phyloP scores from a whole-genome alignment of 2,888 invertebrate genomes.

The Dromius quadrimaculatus region DNA sequence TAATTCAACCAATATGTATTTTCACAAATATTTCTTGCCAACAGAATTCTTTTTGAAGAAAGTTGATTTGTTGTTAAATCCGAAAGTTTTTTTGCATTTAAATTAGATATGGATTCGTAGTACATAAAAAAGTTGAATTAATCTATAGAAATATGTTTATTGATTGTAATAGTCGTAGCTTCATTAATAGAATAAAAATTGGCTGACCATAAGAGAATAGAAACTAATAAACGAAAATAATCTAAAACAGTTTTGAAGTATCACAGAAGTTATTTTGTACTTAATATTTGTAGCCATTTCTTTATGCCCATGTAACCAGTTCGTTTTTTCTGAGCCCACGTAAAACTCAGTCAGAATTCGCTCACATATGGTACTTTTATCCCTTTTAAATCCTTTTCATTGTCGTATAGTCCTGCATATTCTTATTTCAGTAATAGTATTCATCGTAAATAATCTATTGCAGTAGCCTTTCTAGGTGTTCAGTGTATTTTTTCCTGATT shows the following conservation, averaged over 20 bases:
- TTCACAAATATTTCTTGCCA: no score
- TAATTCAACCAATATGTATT: no score
- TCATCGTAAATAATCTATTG: conserved; percentile 13
- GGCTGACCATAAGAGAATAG: not conserved
- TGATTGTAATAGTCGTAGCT: conserved; percentile 7
- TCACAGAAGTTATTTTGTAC: conserved; percentile 34
- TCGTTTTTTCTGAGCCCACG: conserved; percentile 58
- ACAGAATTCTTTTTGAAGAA: no score
- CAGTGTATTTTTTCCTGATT: not conserved
- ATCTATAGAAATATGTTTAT: conserved; percentile 13
- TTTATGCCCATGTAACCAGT: conserved; percentile 58
- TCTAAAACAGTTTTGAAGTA: conserved; percentile 9
- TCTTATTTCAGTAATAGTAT: not conserved
- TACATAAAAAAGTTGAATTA: conserved; percentile 12
- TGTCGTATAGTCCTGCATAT: conserved; percentile 35
- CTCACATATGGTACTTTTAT: conserved; percentile 58
- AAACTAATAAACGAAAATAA: conserved; percentile 20
- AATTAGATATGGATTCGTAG: no score
- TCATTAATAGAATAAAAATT: conserved; percentile 25
- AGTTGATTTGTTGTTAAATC: no score
- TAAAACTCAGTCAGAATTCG: conserved; percentile 56
- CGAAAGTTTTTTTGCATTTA: no score
- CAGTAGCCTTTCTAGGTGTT: not conserved
- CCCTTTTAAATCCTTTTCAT: conserved; percentile 58
- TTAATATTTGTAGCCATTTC: conserved; percentile 43